phyloP scores from a whole-genome alignment of 2,113 vertebrate species.

The Phaethon lepturus region DNA sequence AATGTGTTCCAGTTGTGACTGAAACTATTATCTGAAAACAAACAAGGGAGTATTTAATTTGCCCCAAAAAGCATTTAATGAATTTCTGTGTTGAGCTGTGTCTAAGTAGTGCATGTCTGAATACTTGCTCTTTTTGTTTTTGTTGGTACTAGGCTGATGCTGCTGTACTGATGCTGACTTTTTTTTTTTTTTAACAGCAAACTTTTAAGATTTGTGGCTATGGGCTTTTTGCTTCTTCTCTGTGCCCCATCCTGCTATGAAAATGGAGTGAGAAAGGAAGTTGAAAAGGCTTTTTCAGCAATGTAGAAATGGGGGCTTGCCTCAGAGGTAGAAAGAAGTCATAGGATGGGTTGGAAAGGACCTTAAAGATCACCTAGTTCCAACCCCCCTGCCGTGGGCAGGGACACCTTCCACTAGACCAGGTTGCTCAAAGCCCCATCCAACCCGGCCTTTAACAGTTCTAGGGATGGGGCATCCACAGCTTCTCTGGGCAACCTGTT shows the following conservation, averaged over 20 bases:
- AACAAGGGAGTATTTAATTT: neutral
- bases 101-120: neutral
- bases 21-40: neutral
- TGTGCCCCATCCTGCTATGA: neutral
- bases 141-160: neutral
- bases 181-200: neutral
- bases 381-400: too few species aligned
- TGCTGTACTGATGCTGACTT: neutral
- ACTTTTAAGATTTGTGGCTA: neutral
- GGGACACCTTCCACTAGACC: too few species aligned
- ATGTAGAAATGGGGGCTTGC: neutral
- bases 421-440: too few species aligned
- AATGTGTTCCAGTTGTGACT: neutral
- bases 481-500: too few species aligned
- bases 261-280: neutral
- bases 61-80: neutral
- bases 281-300: neutral
- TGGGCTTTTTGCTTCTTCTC: neutral
- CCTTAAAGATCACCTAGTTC: too few species aligned
- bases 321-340: neutral
- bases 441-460: too few species aligned
- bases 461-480: too few species aligned
- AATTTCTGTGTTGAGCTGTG: neutral
- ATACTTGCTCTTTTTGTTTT: neutral
- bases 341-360: too few species aligned